phyloP scores from a whole-genome alignment of 2,888 invertebrate species.

The Octonoba sinensis region DNA sequence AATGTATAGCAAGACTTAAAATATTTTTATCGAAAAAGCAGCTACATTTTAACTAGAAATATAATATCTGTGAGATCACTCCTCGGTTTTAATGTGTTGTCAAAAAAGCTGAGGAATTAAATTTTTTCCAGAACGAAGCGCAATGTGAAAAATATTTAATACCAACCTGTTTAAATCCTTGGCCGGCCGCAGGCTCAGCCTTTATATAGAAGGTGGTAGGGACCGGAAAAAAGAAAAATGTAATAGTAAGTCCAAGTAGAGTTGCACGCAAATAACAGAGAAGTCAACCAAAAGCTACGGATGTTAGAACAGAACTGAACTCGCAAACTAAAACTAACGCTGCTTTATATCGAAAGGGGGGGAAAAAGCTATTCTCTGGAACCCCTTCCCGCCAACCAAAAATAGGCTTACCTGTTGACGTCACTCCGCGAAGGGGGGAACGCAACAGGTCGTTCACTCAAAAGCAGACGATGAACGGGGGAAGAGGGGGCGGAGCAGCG shows the following conservation, averaged over 20 bases:
- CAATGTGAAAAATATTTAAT: background rate
- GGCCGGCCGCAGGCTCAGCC: slow-evolving; percentile 53
- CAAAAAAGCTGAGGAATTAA: too few relatives aligned
- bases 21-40: too few relatives aligned
- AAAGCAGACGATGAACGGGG: slow-evolving; percentile 18
- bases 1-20: too few relatives aligned
- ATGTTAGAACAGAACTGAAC: slow-evolving; percentile 36
- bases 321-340: slow-evolving; percentile 49
- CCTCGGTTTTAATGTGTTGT: too few relatives aligned
- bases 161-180: slow-evolving; percentile 52
- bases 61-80: too few relatives aligned
- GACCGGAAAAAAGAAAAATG: slow-evolving; percentile 12
- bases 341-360: slow-evolving; percentile 61
- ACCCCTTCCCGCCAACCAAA: slow-evolving; percentile 63
- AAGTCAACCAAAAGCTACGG: slow-evolving; percentile 23
- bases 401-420: slow-evolving; percentile 63
- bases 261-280: slow-evolving; percentile 1
- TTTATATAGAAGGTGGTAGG: slow-evolving; percentile 5
- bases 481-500: slow-evolving; percentile 26
- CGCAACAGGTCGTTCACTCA: slow-evolving; percentile 60
- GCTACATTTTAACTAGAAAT: too few relatives aligned
- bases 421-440: slow-evolving; percentile 2
- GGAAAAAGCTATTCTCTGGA: slow-evolving; percentile 43
- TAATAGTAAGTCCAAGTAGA: slow-evolving; percentile 47
- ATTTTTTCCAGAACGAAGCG: too few relatives aligned